Evolutionary conservation across 2,888 invertebrate genomes (phyloP), one percentile per base, ranked within the genome.

Genomic region (Heliconius aoede): DNA sequence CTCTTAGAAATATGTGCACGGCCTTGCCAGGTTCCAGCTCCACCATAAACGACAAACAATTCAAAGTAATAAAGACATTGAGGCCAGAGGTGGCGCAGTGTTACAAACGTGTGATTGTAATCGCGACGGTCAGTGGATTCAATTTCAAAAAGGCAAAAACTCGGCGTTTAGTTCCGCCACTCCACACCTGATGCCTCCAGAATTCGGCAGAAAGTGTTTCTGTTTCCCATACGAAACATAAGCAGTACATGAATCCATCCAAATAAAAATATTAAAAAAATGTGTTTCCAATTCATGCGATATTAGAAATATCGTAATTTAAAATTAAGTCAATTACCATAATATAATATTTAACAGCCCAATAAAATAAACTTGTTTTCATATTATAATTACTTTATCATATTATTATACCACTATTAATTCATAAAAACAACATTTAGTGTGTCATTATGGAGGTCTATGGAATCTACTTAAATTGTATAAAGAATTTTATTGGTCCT

Each of bases 31-130:
- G 80, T 81, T 82, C 82, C 78, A 67, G 85, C 81, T 84, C 85
- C 84, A 78, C 89, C 89, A 86, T 88, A 90, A 87, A 89, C 84
- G 88, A 87, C 85, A 86, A 87, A 91, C 90, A 92, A 91, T 91
- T 91, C 90, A 87, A 87, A 87, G 89, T 89, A 89, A 90, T 90
- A 89, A 89, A 87, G 84, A 87, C 83, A 88, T 46, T 46, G 46
- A 5, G 18, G 46, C 18, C 46, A 18, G 46, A 18, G 0, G 18
- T 46, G 18, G 18, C 18, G 46, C 46, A 21, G 46, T 46, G 11
- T 0, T 18, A 46, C 46, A 46, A 46, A 18, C 46, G 18, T 2
- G 46, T 18, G 46, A 36, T 1, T 8, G 36, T 11, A 36, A 8
- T 11, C 13, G 36, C 9, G 36, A 36, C 36, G 13, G 36, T 9